Evolutionary conservation across 2,888 invertebrate genomes (phyloP).

Genomic region (Spatulosminthurus flaviceps): DNA sequence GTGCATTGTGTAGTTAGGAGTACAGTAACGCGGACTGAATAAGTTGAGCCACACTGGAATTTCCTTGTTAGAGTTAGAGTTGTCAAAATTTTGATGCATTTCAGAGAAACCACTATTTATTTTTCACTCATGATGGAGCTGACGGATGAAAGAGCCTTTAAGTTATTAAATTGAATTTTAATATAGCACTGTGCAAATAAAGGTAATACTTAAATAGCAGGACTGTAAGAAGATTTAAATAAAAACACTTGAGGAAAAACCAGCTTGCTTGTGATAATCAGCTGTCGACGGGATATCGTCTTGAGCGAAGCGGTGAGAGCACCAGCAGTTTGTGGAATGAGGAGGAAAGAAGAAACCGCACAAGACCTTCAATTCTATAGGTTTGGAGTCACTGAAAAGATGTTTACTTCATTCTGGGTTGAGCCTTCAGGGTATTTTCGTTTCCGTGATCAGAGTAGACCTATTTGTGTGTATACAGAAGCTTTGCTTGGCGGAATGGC

Average conservation of each 20-base stretch:
- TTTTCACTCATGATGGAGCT: not conserved
- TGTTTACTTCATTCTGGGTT: not conserved
- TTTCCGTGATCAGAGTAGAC: constrained; percentile 21
- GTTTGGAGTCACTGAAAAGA: not conserved
- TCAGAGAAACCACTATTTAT: not conserved
- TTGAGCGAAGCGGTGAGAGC: not conserved
- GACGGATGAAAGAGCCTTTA: not conserved
- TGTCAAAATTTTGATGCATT: not conserved
- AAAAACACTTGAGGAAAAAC: not conserved
- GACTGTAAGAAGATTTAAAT: not conserved
- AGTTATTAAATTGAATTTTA: no score
- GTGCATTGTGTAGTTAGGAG: no score
- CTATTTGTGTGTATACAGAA: not conserved
- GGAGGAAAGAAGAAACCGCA: not conserved
- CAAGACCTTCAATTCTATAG: not conserved
- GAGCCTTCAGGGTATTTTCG: constrained; percentile 26
- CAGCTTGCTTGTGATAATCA: not conserved
- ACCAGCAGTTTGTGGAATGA: constrained; percentile 6
- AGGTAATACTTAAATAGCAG: not conserved
- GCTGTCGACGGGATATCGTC: not conserved
- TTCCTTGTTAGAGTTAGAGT: no score
- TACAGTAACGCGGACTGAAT: no score
- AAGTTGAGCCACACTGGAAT: not conserved
- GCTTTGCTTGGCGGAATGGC: not conserved
- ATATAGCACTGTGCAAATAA: no score